Conservation (phyloP, 2,113 vertebrate species). For the Lontra canadensis region DNA sequence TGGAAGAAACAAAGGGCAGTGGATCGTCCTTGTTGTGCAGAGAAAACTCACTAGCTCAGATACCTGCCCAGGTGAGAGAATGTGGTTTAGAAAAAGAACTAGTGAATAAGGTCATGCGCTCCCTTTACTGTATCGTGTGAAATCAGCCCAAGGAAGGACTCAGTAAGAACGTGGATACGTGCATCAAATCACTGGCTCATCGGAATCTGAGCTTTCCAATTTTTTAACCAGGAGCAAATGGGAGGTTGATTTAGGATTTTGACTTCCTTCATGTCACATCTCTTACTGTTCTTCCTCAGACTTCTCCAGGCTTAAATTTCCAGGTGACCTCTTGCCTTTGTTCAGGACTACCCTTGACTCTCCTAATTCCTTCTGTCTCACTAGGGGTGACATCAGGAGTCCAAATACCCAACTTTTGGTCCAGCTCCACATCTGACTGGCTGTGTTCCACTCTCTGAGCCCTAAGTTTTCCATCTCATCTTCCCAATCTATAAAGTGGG, state of each 20-base stretch:
- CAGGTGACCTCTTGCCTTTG: neutral
- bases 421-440: neutral
- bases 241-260: neutral
- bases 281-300: neutral
- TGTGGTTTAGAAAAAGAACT: constrained; percentile 40
- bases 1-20: neutral
- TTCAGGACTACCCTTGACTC: neutral
- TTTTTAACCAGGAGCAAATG: neutral
- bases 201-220: neutral
- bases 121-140: neutral
- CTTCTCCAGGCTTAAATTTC: neutral
- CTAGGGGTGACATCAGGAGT: neutral
- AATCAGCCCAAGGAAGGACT: neutral
- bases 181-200: neutral
- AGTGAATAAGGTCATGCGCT: neutral
- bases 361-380: neutral
- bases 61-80: constrained; percentile 27
- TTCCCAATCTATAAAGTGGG: neutral
- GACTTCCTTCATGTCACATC: neutral
- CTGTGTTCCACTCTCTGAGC: neutral
- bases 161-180: neutral
- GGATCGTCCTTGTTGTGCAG: neutral
- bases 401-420: neutral
- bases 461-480: neutral
- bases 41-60: neutral